Conservation (phyloP, 2,797 vertebrate genomes). For the Bovichtus diacanthus region DNA sequence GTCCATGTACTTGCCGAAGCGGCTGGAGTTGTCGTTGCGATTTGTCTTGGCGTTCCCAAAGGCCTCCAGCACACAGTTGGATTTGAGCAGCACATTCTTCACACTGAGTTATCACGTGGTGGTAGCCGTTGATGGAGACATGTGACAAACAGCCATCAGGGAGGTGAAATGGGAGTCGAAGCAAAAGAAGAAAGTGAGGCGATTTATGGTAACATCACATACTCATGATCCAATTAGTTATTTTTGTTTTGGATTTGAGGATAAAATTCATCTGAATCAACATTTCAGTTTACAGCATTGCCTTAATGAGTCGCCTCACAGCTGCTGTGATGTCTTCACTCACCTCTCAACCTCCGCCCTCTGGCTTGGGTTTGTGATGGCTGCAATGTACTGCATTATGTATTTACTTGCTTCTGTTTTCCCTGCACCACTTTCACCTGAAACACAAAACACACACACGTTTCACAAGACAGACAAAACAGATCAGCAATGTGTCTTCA, state of each 20-base stretch:
- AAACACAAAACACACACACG: conserved; percentile 1
- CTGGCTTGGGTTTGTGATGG: conserved; percentile 93
- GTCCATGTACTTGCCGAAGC: conserved; percentile 98
- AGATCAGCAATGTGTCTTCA: no score
- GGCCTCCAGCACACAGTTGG: conserved; percentile 94
- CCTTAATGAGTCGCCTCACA: background rate
- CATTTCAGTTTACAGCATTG: background rate
- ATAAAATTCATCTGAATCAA: background rate
- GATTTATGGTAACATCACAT: conserved; percentile 24
- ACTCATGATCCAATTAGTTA: conserved; percentile 5
- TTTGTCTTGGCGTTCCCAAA: conserved; percentile 96
- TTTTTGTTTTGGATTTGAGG: background rate
- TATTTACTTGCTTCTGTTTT: conserved; percentile 97
- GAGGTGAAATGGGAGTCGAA: background rate
- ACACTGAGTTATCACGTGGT: conserved; percentile 78
- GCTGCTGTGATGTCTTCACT: conserved; percentile 41
- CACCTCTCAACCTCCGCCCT: conserved; percentile 93
- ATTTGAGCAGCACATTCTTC: conserved; percentile 93
- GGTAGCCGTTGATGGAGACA: conserved; percentile 8
- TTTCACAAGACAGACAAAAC: background rate
- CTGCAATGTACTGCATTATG: conserved; percentile 96
- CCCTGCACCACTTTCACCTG: conserved; percentile 94
- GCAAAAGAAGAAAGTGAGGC: conserved; percentile 6
- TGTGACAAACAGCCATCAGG: conserved; percentile 12
- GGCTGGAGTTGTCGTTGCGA: conserved; percentile 96